Evolutionary conservation across 2,797 vertebrate species (phyloP).

Genomic region (Sebastes miniatus): DNA sequence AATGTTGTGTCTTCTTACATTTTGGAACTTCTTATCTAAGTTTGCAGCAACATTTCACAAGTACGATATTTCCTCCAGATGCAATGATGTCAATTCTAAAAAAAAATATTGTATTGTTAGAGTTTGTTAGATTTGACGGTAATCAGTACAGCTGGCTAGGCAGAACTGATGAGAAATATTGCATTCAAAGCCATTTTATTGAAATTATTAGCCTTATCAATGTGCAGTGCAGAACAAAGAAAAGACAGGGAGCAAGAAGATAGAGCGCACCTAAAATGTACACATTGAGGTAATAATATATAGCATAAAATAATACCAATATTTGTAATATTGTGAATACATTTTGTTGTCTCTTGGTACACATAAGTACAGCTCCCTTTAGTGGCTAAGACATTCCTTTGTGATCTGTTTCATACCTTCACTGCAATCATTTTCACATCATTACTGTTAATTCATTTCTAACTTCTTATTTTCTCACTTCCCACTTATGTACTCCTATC

Average conservation of each 20-base stretch:
- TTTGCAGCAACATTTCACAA: background rate
- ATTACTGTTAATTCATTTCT: background rate
- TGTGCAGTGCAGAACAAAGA: background rate
- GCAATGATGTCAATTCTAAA: background rate
- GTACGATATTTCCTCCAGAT: background rate
- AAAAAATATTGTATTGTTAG: background rate
- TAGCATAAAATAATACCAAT: background rate
- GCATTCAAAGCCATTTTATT: background rate
- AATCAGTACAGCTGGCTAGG: background rate
- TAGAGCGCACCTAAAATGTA: background rate
- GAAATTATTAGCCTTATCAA: conserved; percentile 1
- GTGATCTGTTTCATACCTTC: background rate
- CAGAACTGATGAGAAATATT: conserved; percentile 7
- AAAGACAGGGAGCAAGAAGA: background rate
- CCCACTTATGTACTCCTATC: background rate
- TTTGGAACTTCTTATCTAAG: background rate
- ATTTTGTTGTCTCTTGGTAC: background rate
- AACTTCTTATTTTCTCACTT: background rate
- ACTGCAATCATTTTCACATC: background rate
- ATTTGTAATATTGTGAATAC: background rate
- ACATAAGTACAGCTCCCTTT: background rate
- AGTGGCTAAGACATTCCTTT: background rate
- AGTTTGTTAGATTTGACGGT: background rate
- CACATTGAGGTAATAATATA: background rate
- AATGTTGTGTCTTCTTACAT: background rate